A percentile compares a stretch with the other conserved stretches of the same genome.
These are phyloP conservation scores for Eristalinus sepulchralis DNA, from an alignment of 2,888 invertebrate genomes.

Conservation along the genomic window DNA sequence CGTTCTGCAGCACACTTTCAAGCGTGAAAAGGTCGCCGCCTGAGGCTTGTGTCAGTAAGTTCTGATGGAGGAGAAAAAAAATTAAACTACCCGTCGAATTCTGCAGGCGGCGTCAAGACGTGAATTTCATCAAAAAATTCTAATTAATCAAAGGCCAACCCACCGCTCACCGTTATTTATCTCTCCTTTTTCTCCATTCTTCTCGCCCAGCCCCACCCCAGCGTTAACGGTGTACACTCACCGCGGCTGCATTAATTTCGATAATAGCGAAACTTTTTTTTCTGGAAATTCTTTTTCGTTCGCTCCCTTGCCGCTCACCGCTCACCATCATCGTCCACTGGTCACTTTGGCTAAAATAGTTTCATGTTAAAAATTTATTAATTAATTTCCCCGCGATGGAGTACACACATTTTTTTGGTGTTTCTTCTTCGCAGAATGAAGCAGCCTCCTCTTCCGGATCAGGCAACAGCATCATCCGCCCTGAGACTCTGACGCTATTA, in stretches of 20 bases:
- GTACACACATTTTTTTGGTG: not conserved
- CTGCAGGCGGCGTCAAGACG: not conserved
- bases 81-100: not conserved
- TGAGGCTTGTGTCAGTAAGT: too few relatives aligned
- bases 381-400: constrained; percentile 65
- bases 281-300: not conserved
- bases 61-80: too few relatives aligned
- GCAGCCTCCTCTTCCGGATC: too few relatives aligned
- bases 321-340: not conserved
- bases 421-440: too few relatives aligned
- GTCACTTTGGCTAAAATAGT: constrained; percentile 36
- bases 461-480: constrained; percentile 35
- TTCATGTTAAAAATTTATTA: constrained; percentile 65
- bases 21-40: not conserved
- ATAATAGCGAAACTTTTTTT: constrained; percentile 23
- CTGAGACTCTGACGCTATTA: constrained; percentile 43
- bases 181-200: not conserved
- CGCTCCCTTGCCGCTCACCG: not conserved
- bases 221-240: not conserved
- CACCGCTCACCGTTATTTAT: constrained; percentile 21
- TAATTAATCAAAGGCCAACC: constrained; percentile 41
- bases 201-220: not conserved
- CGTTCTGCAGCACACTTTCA: too few relatives aligned
- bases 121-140: constrained; percentile 25
- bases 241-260: constrained; percentile 14